Evolutionary conservation across 2,113 vertebrate species (phyloP), one percentile per base, ranked within the genome.

Genomic region (Butastur rufipennis): DNA sequence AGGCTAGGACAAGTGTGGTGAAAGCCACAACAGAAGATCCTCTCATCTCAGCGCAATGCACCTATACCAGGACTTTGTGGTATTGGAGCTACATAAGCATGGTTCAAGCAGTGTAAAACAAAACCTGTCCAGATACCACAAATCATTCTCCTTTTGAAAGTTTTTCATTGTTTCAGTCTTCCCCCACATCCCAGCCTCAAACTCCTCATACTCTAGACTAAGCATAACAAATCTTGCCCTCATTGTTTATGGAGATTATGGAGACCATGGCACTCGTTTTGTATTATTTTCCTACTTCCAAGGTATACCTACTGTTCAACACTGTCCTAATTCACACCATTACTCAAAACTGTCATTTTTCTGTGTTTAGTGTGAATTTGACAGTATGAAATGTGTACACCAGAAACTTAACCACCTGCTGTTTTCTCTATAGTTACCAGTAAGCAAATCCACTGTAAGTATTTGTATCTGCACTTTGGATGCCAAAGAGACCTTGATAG

Each of bases 371-470:
- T 8, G 16, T 66, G 81, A 65, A 80, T 95, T 45, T 62, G 74
- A 67, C 63, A 29, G 70, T 34, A 59, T 73, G 88, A 94, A 88
- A 88, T 34, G 42, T n/a, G 34, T 47, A 58, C 18, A 58, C 70
- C 53, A 96, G 86, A 70, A 87, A 66, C 48, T 58, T 27, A 81
- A 68, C 36, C 43, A 73, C 81, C 81, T 93, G 55, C 74, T 74
- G 21, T 88, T 92, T 93, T 95, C 67, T 86, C 82, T 86, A 36
- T 66, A 92, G 75, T 78, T 90, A 86, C 75, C 38, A 67, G 88
- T 84, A 84, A 94, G 82, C 80, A 93, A 96, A 90, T 74, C 59
- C 34, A 61, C 58, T 90, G 7, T 61, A 95, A 89, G 52, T 75
- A 86, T 87, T 93, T 74, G 72, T 88, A 85, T 89, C 77, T 95